Percentiles rank a stretch among this genome's conserved stretches.
Evolutionary conservation across 2,888 invertebrate species (phyloP).

Genomic region (Mallateleia sp.): DNA sequence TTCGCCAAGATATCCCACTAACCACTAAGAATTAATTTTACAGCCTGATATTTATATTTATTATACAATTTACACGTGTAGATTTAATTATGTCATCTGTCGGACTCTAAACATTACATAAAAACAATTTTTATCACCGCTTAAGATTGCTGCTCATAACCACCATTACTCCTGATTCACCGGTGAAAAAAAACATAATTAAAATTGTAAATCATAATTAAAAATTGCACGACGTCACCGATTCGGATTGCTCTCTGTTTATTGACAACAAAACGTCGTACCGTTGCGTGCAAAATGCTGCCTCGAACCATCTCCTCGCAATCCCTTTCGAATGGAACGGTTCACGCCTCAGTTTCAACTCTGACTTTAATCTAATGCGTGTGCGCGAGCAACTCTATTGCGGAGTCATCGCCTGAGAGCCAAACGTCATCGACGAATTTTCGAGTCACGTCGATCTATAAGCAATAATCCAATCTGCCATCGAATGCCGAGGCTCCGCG

Average conservation of each 20-base stretch:
- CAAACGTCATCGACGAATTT: conserved; percentile 77
- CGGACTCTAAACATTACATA: conserved; percentile 32
- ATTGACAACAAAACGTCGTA: conserved; percentile 31
- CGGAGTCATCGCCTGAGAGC: conserved; percentile 72
- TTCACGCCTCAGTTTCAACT: conserved; percentile 69
- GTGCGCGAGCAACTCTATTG: conserved; percentile 49
- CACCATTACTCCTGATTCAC: conserved; percentile 46
- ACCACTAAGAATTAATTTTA: conserved; percentile 26
- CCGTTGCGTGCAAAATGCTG: conserved; percentile 26
- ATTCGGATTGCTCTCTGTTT: conserved; percentile 2
- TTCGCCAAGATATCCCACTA: too few relatives aligned
- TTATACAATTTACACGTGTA: too few relatives aligned
- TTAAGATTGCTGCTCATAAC: conserved; percentile 37
- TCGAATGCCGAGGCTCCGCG: conserved; percentile 54
- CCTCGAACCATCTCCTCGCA: conserved; percentile 13
- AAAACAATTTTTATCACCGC: conserved; percentile 41
- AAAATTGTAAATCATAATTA: conserved; percentile 40
- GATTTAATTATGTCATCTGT: conserved; percentile 27
- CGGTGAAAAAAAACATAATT: conserved; percentile 39
- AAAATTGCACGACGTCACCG: conserved; percentile 27
- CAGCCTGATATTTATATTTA: too few relatives aligned
- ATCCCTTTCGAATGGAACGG: conserved; percentile 49
- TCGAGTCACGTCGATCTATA: conserved; percentile 79
- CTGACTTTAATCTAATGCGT: conserved; percentile 62
- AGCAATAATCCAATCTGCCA: conserved; percentile 70